These are phyloP conservation scores for Scaeva pyrastri DNA, from an alignment of 2,888 invertebrate species.

Conservation along the genomic window DNA sequence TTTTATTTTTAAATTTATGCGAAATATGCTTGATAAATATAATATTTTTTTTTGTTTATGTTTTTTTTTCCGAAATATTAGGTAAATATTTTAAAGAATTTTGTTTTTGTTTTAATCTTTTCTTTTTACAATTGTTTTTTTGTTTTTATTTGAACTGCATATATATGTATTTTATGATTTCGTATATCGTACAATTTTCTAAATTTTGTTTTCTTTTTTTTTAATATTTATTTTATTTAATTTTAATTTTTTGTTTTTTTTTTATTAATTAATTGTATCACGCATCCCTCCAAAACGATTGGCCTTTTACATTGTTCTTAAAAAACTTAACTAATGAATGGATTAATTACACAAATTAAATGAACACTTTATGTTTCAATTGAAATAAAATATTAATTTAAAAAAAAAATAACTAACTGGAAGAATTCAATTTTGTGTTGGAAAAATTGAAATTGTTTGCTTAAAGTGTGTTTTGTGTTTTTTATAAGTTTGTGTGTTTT, in stretches of 20 bases:
- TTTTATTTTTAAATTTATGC: constrained; percentile 59
- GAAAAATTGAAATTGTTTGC: constrained; percentile 46
- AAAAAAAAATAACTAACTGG: constrained; percentile 29
- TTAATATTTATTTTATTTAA: constrained; percentile 57
- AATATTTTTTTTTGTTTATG: constrained; percentile 70
- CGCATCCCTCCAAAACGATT: constrained; percentile 83
- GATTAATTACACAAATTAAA: neutral
- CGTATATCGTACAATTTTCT: constrained; percentile 68
- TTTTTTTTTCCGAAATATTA: constrained; percentile 73
- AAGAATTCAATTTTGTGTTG: constrained; percentile 49
- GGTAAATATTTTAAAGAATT: constrained; percentile 68
- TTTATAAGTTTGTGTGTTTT: neutral
- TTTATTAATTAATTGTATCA: constrained; percentile 79
- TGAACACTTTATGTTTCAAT: neutral
- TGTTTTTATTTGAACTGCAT: constrained; percentile 78
- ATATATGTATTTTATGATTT: constrained; percentile 52
- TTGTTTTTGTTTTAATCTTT: constrained; percentile 57
- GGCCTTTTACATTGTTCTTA: constrained; percentile 76
- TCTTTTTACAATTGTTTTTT: constrained; percentile 81
- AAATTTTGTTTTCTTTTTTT: constrained; percentile 64
- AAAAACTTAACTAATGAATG: constrained; percentile 47
- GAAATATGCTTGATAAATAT: constrained; percentile 57
- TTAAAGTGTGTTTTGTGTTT: constrained; percentile 27
- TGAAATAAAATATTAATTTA: neutral
- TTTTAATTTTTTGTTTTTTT: constrained; percentile 52